Conservation (phyloP, 2,797 vertebrate genomes). For the Sebastes wilsoni region DNA sequence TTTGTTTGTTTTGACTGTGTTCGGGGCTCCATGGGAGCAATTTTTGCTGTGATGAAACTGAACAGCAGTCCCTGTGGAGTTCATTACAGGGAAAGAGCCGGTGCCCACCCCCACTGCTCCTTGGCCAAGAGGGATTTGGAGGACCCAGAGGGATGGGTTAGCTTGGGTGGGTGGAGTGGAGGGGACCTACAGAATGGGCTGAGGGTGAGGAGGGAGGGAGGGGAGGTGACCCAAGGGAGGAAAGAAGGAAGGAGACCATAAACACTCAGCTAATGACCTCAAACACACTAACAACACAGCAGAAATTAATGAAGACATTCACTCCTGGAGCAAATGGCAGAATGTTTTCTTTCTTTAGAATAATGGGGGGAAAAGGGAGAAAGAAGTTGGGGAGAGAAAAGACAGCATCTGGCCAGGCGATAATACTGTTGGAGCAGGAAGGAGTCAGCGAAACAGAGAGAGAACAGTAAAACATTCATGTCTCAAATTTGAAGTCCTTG, state of each 20-base stretch:
- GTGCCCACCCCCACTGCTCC: slow-evolving; percentile 58
- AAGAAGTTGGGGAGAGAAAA: not conserved
- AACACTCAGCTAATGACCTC: slow-evolving; percentile 73
- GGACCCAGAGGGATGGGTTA: slow-evolving; percentile 61
- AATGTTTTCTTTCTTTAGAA: not conserved
- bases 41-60: slow-evolving; percentile 80
- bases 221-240: slow-evolving; percentile 33
- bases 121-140: slow-evolving; percentile 65
- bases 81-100: slow-evolving; percentile 78
- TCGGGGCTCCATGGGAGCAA: slow-evolving; percentile 78
- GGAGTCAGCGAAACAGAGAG: not conserved
- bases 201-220: slow-evolving; percentile 1
- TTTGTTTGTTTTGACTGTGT: slow-evolving; percentile 80
- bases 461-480: not conserved
- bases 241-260: slow-evolving; percentile 42
- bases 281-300: slow-evolving; percentile 51
- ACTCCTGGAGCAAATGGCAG: not conserved
- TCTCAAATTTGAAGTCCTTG: not conserved
- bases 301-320: slow-evolving; percentile 42
- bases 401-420: not conserved
- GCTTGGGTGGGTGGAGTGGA: slow-evolving; percentile 34
- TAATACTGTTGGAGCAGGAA: not conserved
- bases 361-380: not conserved
- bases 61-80: slow-evolving; percentile 79
- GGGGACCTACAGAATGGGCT: slow-evolving; percentile 17